Evolutionary conservation across 2,888 invertebrate species (phyloP), one percentile per base, ranked within the genome.

Genomic region (Nemurella pictetii): DNA sequence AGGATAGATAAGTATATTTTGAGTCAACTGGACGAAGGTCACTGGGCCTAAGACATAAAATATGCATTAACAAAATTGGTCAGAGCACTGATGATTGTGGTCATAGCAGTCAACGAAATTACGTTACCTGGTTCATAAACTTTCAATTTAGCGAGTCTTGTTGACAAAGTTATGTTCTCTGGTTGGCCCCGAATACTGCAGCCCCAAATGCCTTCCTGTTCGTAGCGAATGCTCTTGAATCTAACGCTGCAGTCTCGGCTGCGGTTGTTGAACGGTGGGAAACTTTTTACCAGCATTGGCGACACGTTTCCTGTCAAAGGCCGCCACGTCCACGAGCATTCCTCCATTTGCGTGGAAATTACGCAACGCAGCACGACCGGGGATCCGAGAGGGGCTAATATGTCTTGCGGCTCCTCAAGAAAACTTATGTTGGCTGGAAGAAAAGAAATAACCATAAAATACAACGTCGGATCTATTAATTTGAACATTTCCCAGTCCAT

Each of bases 151-250:
- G 86, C 88, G n/a, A 87, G 86, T 2, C 87, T 75, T 15, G 85
- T 83, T 12, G 83, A 78, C 20, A 85, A 15, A n/a, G 81, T 75
- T 25, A 28, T 80, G 28, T 72, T 81, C 27, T 85, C 84, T 30
- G 84, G 84, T 5, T 83, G 82, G 0, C 83, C 85, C 28, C 89
- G 87, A 25, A 90, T 89, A 5, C 89, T 89, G 85, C 90, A 90
- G 20, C 89, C 90, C 90, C 90, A 90, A 25, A 90, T 87, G 0
- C 90, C 90, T 86, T 90, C 90, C 86, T 90, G 90, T 85, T 90
- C 90, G 88, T 89, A 89, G 77, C 89, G 85, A 32, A 90, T 89
- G 85, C 89, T 90, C 86, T 89, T 89, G 87, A 90, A 90, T 82
- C 90, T 87, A 75, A 90, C 89, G 78, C 90, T 90, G 87, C 90